These are phyloP conservation scores for Melinopterus prodromus DNA, from an alignment of 2,888 invertebrate species.

Conservation along the genomic window DNA sequence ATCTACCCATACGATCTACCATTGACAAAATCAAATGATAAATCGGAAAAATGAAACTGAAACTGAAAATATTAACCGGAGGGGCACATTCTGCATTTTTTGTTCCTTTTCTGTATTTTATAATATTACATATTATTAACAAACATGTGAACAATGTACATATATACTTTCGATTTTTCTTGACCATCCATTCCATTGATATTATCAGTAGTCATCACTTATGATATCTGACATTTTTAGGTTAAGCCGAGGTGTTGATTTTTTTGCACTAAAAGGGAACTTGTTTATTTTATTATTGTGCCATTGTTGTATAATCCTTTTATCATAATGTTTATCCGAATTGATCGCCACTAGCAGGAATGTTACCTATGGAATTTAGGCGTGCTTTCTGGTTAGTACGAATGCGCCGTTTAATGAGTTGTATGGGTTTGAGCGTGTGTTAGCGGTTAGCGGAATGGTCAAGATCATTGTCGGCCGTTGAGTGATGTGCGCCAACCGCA, in stretches of 20 bases:
- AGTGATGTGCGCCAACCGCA: conserved; percentile 4
- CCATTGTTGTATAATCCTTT: neutral
- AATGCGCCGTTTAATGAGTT: neutral
- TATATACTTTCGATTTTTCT: too few relatives aligned
- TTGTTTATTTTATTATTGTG: neutral
- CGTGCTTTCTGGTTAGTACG: neutral
- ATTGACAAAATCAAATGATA: too few relatives aligned
- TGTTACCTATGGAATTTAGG: neutral
- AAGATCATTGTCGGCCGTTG: neutral
- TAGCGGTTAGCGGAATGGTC: conserved; percentile 4
- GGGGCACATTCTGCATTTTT: too few relatives aligned
- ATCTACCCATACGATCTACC: too few relatives aligned
- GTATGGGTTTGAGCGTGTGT: conserved; percentile 4
- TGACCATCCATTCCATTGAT: too few relatives aligned
- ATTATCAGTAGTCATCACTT: neutral
- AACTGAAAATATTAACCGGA: too few relatives aligned
- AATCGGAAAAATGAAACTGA: too few relatives aligned
- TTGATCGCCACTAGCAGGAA: neutral
- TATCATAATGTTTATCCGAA: neutral
- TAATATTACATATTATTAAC: too few relatives aligned
- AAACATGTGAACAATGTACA: too few relatives aligned
- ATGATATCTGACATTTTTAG: neutral
- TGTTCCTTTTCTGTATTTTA: too few relatives aligned
- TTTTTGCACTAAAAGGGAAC: neutral
- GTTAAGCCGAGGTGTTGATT: neutral